Percentiles rank a stretch among this genome's conserved stretches.
Conservation (phyloP, 2,888 invertebrate genomes). For the Brassicogethes aeneus region DNA sequence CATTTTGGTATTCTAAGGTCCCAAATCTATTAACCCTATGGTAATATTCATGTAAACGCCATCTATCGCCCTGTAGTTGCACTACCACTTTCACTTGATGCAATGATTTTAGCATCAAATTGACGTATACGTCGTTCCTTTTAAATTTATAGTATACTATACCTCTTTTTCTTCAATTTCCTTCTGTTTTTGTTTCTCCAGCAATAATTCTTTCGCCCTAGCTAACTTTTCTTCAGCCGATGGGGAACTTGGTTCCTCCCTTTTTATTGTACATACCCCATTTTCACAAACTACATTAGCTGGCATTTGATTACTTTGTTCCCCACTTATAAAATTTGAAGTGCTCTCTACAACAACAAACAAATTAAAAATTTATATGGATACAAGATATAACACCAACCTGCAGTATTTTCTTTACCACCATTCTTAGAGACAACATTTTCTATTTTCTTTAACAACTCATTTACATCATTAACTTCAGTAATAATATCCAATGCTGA, state of each 20-base stretch:
- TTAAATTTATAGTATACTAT: no score
- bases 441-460: constrained; percentile 57
- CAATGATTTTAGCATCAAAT: no score
- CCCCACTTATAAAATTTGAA: constrained; percentile 21
- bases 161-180: constrained; percentile 60
- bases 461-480: constrained; percentile 50
- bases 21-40: no score
- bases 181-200: constrained; percentile 55
- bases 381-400: background rate
- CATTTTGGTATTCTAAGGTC: no score
- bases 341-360: constrained; percentile 11
- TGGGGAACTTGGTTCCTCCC: constrained; percentile 12
- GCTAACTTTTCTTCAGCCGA: constrained; percentile 51
- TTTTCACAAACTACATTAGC: constrained; percentile 45
- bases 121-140: no score
- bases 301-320: constrained; percentile 14
- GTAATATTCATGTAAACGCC: no score
- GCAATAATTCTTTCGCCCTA: constrained; percentile 58
- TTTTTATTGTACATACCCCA: constrained; percentile 40
- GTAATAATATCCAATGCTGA: constrained; percentile 71
- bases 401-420: constrained; percentile 18
- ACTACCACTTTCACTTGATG: no score
- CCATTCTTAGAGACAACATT: constrained; percentile 49
- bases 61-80: no score
- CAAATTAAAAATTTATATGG: constrained; percentile 1